Conservation (phyloP, 2,888 invertebrate species). For the Anaspis maculata region DNA sequence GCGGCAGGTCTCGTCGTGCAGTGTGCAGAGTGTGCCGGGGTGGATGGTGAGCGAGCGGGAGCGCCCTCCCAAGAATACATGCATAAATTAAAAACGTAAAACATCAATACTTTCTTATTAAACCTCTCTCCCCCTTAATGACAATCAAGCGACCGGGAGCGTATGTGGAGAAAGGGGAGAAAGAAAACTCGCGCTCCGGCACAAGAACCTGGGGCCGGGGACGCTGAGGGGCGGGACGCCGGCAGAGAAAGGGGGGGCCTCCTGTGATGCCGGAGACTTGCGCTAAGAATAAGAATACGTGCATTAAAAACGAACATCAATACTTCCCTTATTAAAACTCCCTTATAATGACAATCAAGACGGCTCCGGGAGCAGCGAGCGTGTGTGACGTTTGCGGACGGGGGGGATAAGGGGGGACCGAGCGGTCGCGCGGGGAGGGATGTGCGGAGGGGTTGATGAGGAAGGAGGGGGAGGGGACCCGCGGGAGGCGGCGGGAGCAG, state of each 20-base stretch:
- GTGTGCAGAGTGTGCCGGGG: too few relatives aligned
- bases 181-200: slow-evolving; percentile 29
- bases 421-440: slow-evolving; percentile 19
- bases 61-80: slow-evolving; percentile 29
- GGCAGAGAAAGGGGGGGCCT: slow-evolving; percentile 20
- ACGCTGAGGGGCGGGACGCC: slow-evolving; percentile 8
- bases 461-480: slow-evolving; percentile 14
- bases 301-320: slow-evolving; percentile 44
- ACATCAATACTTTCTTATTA: slow-evolving; percentile 15
- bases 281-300: slow-evolving; percentile 42
- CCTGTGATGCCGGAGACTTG: too few relatives aligned
- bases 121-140: slow-evolving; percentile 32
- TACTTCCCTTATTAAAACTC: slow-evolving; percentile 44
- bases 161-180: slow-evolving; percentile 33
- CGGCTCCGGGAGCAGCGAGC: slow-evolving; percentile 33
- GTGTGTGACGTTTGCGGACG: slow-evolving; percentile 24
- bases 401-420: slow-evolving; percentile 20
- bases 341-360: slow-evolving; percentile 43
- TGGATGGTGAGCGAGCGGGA: too few relatives aligned
- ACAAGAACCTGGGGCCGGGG: slow-evolving; percentile 20
- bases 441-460: slow-evolving; percentile 36
- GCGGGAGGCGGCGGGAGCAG: slow-evolving; percentile 21
- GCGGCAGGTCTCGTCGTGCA: too few relatives aligned
- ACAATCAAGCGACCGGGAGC: slow-evolving; percentile 31
- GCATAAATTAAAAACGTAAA: slow-evolving; percentile 34